Evolutionary conservation across 2,888 invertebrate species (phyloP).

Genomic region (Nymphalis urticae): DNA sequence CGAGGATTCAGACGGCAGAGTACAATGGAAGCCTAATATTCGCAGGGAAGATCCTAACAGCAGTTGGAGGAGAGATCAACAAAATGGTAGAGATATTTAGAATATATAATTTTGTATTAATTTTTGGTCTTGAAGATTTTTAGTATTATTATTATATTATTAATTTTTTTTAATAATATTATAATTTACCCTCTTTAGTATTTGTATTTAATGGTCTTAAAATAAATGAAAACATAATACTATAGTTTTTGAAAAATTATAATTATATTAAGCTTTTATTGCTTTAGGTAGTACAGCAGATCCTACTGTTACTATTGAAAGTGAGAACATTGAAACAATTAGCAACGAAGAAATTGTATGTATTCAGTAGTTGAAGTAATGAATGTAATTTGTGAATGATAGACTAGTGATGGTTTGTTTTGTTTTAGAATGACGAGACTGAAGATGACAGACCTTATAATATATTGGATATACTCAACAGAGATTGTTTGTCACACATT

Average conservation of each 20-base stretch:
- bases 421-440: conserved; percentile 41
- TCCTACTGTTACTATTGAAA: conserved; percentile 10
- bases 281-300: conserved; percentile 26
- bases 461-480: conserved; percentile 77
- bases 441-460: conserved; percentile 47
- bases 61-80: conserved; percentile 20
- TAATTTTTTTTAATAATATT: too few species aligned
- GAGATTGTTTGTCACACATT: conserved; percentile 80
- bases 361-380: neutral
- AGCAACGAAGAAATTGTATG: conserved; percentile 21
- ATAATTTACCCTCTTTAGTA: too few species aligned
- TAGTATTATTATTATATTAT: too few species aligned
- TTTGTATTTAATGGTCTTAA: too few species aligned
- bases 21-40: conserved; percentile 57
- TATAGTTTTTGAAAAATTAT: too few species aligned
- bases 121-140: too few species aligned
- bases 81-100: conserved; percentile 17
- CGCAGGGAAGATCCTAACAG: conserved; percentile 33
- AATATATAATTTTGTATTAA: too few species aligned
- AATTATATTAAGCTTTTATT: neutral
- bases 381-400: neutral
- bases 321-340: conserved; percentile 19
- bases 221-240: too few species aligned
- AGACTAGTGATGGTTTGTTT: neutral
- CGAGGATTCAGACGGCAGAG: conserved; percentile 59